Conservation (phyloP, 2,113 vertebrate species). For the Lepisosteus osseus region DNA sequence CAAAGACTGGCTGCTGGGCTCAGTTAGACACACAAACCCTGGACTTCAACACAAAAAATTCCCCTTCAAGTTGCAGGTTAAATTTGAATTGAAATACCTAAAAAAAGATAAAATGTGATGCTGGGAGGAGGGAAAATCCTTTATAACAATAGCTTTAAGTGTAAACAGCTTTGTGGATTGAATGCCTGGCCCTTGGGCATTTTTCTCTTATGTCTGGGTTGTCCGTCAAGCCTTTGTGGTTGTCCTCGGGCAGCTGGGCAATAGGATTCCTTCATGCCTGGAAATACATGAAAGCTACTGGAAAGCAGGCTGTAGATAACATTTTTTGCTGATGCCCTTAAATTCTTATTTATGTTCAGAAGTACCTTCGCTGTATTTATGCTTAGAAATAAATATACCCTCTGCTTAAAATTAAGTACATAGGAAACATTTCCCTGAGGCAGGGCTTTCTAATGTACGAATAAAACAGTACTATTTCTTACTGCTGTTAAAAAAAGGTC, state of each 20-base stretch:
- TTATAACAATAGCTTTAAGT: conserved; percentile 35
- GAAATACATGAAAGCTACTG: conserved; percentile 38
- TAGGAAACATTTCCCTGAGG: background rate
- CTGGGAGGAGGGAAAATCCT: conserved; percentile 35
- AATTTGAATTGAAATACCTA: conserved; percentile 21
- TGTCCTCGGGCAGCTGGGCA: conserved; percentile 33
- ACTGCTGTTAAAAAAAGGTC: background rate
- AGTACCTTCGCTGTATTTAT: background rate
- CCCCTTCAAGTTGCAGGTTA: background rate
- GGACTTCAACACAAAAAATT: background rate
- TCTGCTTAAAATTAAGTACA: background rate
- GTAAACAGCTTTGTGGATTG: conserved; percentile 40
- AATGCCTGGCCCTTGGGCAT: conserved; percentile 18
- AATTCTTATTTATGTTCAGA: conserved; percentile 4
- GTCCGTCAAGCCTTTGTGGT: conserved; percentile 30
- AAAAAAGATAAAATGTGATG: conserved; percentile 16
- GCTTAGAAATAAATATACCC: conserved; percentile 6
- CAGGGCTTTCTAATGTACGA: background rate
- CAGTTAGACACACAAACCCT: background rate
- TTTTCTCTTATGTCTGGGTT: conserved; percentile 31
- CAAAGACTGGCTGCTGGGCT: background rate
- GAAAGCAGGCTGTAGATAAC: conserved; percentile 18
- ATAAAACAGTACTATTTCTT: background rate
- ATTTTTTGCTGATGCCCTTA: conserved; percentile 22
- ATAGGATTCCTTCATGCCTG: conserved; percentile 30